phyloP scores from a whole-genome alignment of 2,797 vertebrate genomes.

The Cossypha caffra region DNA sequence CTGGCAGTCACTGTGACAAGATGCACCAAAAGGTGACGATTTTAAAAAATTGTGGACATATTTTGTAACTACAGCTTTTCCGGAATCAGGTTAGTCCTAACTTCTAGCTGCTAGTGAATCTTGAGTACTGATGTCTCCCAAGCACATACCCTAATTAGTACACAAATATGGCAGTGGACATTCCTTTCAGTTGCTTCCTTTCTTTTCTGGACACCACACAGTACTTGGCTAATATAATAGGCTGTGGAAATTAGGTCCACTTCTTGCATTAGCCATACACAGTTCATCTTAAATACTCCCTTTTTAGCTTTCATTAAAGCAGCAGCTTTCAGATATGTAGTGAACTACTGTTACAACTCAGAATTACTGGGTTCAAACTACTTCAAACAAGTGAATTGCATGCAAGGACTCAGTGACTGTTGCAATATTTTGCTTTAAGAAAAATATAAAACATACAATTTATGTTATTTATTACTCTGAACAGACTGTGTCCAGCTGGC shows the following conservation, averaged over 20 bases:
- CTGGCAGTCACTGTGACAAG: neutral
- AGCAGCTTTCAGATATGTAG: neutral
- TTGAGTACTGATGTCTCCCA: neutral
- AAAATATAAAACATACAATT: neutral
- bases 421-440: neutral
- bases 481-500: neutral
- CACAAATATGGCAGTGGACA: neutral
- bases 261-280: neutral
- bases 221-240: neutral
- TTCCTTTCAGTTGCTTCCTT: neutral
- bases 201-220: neutral
- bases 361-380: neutral
- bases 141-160: neutral
- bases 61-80: neutral
- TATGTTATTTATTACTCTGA: neutral
- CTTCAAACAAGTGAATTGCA: neutral
- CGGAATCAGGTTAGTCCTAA: neutral
- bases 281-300: neutral
- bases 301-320: neutral
- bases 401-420: neutral
- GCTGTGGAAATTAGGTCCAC: neutral
- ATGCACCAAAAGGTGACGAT: accelerated
- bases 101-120: neutral
- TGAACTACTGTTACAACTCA: neutral
- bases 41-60: neutral